Conservation (phyloP, 2,888 invertebrate genomes). For the Xylota sylvarum region DNA sequence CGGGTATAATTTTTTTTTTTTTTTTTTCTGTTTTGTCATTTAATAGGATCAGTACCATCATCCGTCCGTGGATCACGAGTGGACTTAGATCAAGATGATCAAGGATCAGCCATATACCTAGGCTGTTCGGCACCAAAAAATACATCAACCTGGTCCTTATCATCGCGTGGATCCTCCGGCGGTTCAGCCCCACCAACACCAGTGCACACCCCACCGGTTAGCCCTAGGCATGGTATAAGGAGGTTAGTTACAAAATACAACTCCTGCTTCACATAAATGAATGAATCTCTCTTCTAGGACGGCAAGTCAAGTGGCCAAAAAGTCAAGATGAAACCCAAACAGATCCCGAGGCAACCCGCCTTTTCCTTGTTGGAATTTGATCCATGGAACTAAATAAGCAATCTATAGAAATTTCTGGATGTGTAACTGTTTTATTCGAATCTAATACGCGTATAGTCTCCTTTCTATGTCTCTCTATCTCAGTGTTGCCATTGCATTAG, state of each 20-base stretch:
- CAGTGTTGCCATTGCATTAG: conserved; percentile 72
- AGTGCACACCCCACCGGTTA: conserved; percentile 90
- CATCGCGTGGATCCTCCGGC: conserved; percentile 86
- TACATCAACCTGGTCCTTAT: conserved; percentile 82
- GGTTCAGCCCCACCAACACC: conserved; percentile 92
- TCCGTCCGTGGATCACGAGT: conserved; percentile 90
- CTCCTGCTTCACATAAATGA: not conserved
- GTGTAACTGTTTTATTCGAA: conserved; percentile 13
- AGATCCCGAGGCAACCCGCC: conserved; percentile 22
- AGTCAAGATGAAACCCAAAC: conserved; percentile 73
- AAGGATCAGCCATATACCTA: conserved; percentile 87
- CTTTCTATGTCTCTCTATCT: conserved; percentile 45
- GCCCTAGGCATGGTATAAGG: conserved; percentile 89
- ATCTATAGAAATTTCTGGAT: conserved; percentile 26
- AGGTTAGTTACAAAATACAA: conserved; percentile 78
- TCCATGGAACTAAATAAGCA: conserved; percentile 54
- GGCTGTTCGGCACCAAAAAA: conserved; percentile 85
- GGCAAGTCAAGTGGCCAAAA: conserved; percentile 68
- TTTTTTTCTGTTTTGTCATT: not conserved
- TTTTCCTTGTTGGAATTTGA: conserved; percentile 48
- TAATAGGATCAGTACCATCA: conserved; percentile 89
- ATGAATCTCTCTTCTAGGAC: conserved; percentile 33
- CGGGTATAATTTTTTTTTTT: not conserved
- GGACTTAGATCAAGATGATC: conserved; percentile 88
- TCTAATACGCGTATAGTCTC: conserved; percentile 32